phyloP scores from a whole-genome alignment of 1,140 invertebrate species.

The Dufourea novaeangliae region DNA sequence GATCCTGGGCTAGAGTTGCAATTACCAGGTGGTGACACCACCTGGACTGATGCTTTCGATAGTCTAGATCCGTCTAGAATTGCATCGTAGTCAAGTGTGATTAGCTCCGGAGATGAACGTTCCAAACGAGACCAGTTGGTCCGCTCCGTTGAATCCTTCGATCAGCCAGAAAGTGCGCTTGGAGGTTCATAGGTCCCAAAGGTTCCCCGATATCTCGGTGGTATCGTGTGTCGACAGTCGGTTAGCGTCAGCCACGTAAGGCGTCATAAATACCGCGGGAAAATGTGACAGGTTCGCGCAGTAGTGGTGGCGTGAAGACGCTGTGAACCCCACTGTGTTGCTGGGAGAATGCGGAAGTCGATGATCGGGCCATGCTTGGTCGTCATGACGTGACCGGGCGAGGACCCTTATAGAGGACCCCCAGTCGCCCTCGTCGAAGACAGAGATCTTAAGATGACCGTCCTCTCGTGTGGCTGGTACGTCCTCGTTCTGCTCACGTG shows the following conservation, averaged over 20 bases:
- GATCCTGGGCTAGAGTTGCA: slow-evolving; percentile 47
- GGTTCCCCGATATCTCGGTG: too few relatives aligned
- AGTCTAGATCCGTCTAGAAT: too few relatives aligned
- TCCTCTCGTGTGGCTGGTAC: slow-evolving; percentile 49
- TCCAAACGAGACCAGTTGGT: neutral
- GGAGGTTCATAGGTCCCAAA: too few relatives aligned
- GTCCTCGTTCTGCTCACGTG: slow-evolving; percentile 53
- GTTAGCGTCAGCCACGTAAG: slow-evolving; percentile 2
- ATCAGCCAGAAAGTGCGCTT: too few relatives aligned
- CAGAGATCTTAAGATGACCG: slow-evolving; percentile 54
- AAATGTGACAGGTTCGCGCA: neutral
- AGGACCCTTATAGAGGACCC: neutral
- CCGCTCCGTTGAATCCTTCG: too few relatives aligned
- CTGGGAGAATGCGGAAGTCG: neutral
- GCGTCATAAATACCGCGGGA: neutral
- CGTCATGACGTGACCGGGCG: slow-evolving; percentile 11
- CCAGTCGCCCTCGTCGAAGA: slow-evolving; percentile 22
- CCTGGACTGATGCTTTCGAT: too few relatives aligned
- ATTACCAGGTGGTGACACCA: too few relatives aligned
- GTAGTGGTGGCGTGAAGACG: too few relatives aligned
- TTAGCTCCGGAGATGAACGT: neutral
- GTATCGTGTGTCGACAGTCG: too few relatives aligned
- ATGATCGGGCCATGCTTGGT: neutral
- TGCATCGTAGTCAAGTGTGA: neutral
- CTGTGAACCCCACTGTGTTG: too few relatives aligned